phyloP scores from a whole-genome alignment of 92 coral and sea anemone species.

The Porites lobata region DNA sequence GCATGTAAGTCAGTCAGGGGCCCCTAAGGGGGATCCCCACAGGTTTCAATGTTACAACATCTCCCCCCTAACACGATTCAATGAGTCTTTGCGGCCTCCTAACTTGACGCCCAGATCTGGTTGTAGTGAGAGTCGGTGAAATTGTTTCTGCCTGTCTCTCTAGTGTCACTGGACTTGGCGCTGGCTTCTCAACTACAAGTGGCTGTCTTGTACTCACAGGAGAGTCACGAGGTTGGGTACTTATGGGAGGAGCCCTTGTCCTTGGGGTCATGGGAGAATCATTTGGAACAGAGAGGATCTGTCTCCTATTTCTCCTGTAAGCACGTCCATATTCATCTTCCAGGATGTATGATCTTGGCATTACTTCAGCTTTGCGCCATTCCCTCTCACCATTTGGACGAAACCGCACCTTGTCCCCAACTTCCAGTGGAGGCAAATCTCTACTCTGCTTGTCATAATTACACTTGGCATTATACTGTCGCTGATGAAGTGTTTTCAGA shows the following conservation, averaged over 20 bases:
- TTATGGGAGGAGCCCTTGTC: too few relatives aligned
- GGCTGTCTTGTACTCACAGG: neutral
- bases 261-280: neutral
- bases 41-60: too few relatives aligned
- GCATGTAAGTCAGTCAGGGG: too few relatives aligned
- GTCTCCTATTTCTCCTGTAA: slow-evolving; percentile 49
- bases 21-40: too few relatives aligned
- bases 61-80: too few relatives aligned
- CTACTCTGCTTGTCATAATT: slow-evolving; percentile 34
- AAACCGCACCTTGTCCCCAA: slow-evolving; percentile 56
- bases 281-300: slow-evolving; percentile 28
- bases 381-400: slow-evolving; percentile 47
- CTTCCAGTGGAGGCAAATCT: slow-evolving; percentile 52
- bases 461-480: slow-evolving; percentile 36
- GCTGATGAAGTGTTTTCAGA: slow-evolving; percentile 33
- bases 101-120: neutral
- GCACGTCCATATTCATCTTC: slow-evolving; percentile 39
- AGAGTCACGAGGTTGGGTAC: neutral
- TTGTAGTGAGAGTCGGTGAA: neutral
- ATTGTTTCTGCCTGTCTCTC: neutral
- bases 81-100: too few relatives aligned
- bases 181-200: neutral
- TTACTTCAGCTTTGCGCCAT: slow-evolving; percentile 53
- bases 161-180: neutral
- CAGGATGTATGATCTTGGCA: slow-evolving; percentile 55